A percentile compares a stretch with the other conserved stretches of the same genome.
Evolutionary conservation across 2,113 vertebrate species (phyloP).

Genomic region (Cygnus atratus): DNA sequence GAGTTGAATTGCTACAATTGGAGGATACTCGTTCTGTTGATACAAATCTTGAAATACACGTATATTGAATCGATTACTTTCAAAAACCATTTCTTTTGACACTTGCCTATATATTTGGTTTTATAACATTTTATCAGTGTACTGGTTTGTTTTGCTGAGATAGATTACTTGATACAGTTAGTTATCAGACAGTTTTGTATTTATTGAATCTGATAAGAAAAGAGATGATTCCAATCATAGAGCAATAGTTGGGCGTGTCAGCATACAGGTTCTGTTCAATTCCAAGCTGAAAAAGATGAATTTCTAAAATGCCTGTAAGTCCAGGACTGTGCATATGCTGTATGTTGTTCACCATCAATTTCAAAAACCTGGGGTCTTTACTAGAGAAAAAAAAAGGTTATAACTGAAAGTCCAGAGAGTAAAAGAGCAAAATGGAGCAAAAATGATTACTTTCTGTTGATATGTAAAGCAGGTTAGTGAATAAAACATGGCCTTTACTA

Average conservation of each 20-base stretch:
- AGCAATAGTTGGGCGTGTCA: neutral
- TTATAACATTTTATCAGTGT: neutral
- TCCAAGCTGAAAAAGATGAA: neutral
- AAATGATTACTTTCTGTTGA: neutral
- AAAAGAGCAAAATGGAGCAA: neutral
- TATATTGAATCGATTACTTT: neutral
- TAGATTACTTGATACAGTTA: neutral
- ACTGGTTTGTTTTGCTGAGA: neutral
- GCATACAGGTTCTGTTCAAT: neutral
- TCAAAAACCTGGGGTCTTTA: neutral
- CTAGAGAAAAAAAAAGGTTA: neutral
- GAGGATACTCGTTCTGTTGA: neutral
- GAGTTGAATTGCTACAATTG: neutral
- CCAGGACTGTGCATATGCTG: neutral
- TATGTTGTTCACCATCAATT: neutral
- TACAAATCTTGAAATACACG: neutral
- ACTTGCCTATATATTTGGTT: neutral
- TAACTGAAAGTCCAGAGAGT: neutral
- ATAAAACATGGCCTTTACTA: neutral
- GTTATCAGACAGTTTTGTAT: neutral
- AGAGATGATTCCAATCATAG: neutral
- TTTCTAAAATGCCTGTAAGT: neutral
- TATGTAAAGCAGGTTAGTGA: neutral
- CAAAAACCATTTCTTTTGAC: fast-evolving
- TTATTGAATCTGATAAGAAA: neutral